A percentile compares a stretch with the other conserved stretches of the same genome.
Evolutionary conservation across 2,888 invertebrate species (phyloP).

Genomic region (Lithophane socia): DNA sequence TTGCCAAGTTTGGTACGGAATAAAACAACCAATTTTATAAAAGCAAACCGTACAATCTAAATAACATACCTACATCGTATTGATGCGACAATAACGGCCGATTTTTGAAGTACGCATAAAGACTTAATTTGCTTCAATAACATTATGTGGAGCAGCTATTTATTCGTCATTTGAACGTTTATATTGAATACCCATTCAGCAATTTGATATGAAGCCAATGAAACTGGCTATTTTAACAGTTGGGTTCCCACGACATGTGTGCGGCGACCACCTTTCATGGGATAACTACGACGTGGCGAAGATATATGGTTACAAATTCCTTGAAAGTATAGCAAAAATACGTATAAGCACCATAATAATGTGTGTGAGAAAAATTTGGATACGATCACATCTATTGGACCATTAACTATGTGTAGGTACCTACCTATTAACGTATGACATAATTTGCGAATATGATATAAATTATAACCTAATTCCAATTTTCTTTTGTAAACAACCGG

Average conservation of each 20-base stretch:
- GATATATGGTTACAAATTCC: constrained; percentile 61
- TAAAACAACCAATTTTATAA: background rate
- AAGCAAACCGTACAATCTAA: background rate
- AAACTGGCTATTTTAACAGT: constrained; percentile 65
- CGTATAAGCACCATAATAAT: background rate
- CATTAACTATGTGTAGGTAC: background rate
- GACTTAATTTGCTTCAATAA: constrained; percentile 51
- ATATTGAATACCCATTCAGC: constrained; percentile 56
- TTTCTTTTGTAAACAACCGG: no score
- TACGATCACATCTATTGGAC: background rate
- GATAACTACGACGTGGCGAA: constrained; percentile 40
- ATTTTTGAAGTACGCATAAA: constrained; percentile 38
- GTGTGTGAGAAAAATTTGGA: constrained; percentile 20
- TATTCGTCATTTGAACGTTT: constrained; percentile 47
- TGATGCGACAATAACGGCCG: constrained; percentile 2
- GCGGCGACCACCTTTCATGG: constrained; percentile 45
- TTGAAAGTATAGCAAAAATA: constrained; percentile 38
- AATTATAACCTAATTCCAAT: no score
- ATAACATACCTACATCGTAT: background rate
- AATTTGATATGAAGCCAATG: constrained; percentile 72
- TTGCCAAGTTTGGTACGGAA: no score
- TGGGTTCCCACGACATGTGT: constrained; percentile 66
- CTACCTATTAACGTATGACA: background rate
- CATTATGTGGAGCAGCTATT: constrained; percentile 46
- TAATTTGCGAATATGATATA: background rate